Base-by-base conservation (phyloP, 2,797 vertebrate species). In the Malacoctenus gilli region DNA sequence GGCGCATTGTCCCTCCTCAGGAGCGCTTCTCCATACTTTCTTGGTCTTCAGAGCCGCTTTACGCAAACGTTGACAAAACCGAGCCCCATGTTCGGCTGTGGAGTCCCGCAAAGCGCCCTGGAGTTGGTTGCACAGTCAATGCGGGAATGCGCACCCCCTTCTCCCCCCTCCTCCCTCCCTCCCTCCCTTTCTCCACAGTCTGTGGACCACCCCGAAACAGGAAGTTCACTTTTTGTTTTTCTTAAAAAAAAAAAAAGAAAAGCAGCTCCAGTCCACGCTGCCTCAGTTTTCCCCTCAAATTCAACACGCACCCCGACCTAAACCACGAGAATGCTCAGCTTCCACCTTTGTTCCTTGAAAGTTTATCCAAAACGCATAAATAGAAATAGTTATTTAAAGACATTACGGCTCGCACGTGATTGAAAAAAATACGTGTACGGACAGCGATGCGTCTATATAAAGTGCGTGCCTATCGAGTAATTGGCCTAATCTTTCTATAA, bases 191-290 rank as follows among this genome's bases (percentile, higher is more conserved):
- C 87, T 89, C 85, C 89, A 79, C 88, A 89, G 91, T 88, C 90
- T 87, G 87, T 85, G 92, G 93, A 94, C 93, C 93, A 94, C 93
- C 93, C 92, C 91, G 93, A 93, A 93, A 93, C 93, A 94, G 93
- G 93, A 93, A 94, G 93, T 93, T 87, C 85, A 89, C 87, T 93
- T 93, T 93, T 93, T 92, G 90, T 93, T 93, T 93, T 93, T 90
- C 87, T 91, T 85, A 85, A 88, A 89, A 89, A 86, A 85, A 77
- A 69, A 60, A 73, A 56, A 51, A 52, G 60, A 56, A 34, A 55
- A 44, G 62, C 47, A 73, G 44, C 38, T 73, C 1, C 1, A 28
- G 5, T 28, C 60, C 75, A 77, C 46, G 84, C 80, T 84, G 85
- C 74, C 55, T 65, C 54, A 69, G 48, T 66, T 77, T 73, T 50